Percentiles rank a stretch among this genome's conserved stretches.
Conservation (phyloP, 2,888 invertebrate genomes). For the Rotaria socialis region DNA sequence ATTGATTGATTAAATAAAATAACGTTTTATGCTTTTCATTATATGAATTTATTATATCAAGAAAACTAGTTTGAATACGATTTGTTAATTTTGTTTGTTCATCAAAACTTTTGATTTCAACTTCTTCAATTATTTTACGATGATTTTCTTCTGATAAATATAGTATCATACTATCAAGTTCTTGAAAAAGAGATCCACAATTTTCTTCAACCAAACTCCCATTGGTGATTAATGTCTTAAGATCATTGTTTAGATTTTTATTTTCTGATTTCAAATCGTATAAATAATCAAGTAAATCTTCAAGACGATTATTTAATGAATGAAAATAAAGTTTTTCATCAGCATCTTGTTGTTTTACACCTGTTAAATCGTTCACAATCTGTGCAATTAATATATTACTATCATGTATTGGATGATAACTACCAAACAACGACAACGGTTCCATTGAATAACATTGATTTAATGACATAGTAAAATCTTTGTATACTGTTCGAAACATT, state of each 20-base stretch:
- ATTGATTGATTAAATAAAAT: neutral
- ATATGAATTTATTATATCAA: neutral
- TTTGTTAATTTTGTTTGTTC: neutral
- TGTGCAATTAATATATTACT: neutral
- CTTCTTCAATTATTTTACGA: neutral
- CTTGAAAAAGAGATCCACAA: neutral
- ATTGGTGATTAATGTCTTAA: neutral
- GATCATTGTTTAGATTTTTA: neutral
- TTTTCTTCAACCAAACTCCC: neutral
- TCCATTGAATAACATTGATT: neutral
- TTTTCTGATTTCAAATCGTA: neutral
- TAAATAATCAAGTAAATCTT: neutral
- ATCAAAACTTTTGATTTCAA: neutral
- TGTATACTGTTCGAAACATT: neutral
- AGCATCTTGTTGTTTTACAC: neutral
- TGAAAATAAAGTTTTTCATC: constrained; percentile 6
- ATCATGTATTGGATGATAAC: neutral
- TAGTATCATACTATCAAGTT: neutral
- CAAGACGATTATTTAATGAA: constrained; percentile 34
- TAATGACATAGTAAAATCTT: neutral
- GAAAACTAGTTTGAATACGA: neutral
- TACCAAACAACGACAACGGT: no score
- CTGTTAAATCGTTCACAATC: neutral
- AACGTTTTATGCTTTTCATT: neutral
- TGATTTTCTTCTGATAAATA: neutral